phyloP scores from a whole-genome alignment of 92 coral and sea anemone species.

The Heteractis magnifica region DNA sequence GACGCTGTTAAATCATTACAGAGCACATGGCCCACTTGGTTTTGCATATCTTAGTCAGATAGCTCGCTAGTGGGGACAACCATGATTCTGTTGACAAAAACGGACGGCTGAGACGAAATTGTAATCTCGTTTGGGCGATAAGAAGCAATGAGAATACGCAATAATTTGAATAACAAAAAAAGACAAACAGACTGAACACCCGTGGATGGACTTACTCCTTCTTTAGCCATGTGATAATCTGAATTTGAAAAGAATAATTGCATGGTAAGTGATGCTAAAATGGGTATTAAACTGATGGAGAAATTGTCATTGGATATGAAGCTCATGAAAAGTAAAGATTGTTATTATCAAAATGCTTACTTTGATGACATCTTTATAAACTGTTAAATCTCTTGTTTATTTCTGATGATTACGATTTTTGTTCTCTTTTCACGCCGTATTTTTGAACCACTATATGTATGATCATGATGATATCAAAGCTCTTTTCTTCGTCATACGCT shows the following conservation, averaged over 20 bases:
- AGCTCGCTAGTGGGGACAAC: conserved; percentile 4
- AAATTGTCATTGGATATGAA: not conserved
- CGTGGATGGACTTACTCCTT: conserved; percentile 2
- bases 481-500: too few relatives aligned
- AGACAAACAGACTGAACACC: conserved; percentile 8
- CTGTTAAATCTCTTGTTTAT: too few relatives aligned
- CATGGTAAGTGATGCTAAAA: conserved; percentile 1
- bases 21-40: conserved; percentile 34
- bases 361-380: too few relatives aligned
- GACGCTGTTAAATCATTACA: conserved; percentile 1
- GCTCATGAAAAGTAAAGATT: not conserved
- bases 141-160: not conserved
- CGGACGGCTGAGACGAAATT: not conserved
- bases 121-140: conserved; percentile 21
- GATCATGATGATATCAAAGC: too few relatives aligned
- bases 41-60: conserved; percentile 18
- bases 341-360: too few relatives aligned
- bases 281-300: not conserved
- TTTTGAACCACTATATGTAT: too few relatives aligned
- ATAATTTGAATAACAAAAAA: conserved; percentile 10
- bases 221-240: not conserved
- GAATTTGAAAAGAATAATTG: conserved; percentile 15
- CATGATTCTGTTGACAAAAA: not conserved
- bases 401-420: too few relatives aligned
- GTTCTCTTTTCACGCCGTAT: too few relatives aligned